Evolutionary conservation across 2,113 vertebrate genomes (phyloP).

Genomic region (Pelusios castaneus): DNA sequence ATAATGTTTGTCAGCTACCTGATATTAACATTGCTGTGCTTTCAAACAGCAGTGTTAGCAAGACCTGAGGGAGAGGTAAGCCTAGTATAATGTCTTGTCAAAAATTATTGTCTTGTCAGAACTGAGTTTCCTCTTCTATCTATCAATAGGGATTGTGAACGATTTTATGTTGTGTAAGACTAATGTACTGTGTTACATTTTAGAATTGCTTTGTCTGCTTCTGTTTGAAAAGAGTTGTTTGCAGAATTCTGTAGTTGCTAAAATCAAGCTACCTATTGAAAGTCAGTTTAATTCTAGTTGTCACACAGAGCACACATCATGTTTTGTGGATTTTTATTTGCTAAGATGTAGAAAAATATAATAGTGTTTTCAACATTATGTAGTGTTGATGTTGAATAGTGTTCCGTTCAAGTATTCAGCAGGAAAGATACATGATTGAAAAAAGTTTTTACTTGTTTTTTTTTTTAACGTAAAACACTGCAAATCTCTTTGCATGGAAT

Average conservation of each 20-base stretch:
- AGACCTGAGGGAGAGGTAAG: slow-evolving; percentile 91
- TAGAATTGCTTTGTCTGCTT: slow-evolving; percentile 17
- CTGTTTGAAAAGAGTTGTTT: neutral
- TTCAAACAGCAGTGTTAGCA: slow-evolving; percentile 83
- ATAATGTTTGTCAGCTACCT: slow-evolving; percentile 85
- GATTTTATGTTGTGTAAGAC: slow-evolving; percentile 23
- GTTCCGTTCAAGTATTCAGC: slow-evolving; percentile 15
- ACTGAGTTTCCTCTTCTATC: neutral
- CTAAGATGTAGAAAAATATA: neutral
- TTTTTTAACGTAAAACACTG: neutral
- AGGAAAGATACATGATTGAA: neutral
- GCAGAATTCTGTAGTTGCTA: neutral
- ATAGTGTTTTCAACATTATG: neutral
- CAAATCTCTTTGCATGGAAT: neutral
- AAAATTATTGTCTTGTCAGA: slow-evolving; percentile 52
- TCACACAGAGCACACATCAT: neutral
- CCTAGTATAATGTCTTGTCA: slow-evolving; percentile 66
- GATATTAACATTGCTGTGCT: slow-evolving; percentile 84
- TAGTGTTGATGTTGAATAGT: neutral
- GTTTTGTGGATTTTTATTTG: slow-evolving; percentile 31
- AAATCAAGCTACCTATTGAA: neutral
- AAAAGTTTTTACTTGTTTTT: neutral
- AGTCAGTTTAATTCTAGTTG: neutral
- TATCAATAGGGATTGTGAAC: neutral
- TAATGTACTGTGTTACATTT: neutral